A percentile compares a stretch with the other conserved stretches of the same genome.
Evolutionary conservation across 2,113 vertebrate species (phyloP).

Genomic region (Corythaeola cristata): DNA sequence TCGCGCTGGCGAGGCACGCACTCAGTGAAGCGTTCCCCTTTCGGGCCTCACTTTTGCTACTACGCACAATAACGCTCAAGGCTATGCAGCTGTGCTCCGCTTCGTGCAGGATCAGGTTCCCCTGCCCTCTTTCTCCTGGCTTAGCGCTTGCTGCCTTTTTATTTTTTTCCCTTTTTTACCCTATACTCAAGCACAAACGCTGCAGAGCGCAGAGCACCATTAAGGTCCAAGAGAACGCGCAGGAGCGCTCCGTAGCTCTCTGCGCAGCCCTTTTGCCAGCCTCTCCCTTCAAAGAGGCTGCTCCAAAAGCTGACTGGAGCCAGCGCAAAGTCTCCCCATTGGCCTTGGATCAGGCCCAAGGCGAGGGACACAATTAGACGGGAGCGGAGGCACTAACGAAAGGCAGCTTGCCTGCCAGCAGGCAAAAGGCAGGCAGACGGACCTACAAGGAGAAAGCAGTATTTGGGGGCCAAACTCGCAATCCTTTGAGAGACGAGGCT

Average conservation of each 20-base stretch:
- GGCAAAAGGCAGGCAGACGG: background rate
- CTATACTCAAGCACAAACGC: background rate
- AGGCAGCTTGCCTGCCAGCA: background rate
- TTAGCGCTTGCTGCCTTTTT: constrained; percentile 1
- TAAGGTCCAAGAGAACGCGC: background rate
- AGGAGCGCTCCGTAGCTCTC: background rate
- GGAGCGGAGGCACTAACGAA: background rate
- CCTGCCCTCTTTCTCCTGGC: constrained; percentile 56
- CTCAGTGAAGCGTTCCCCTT: constrained; percentile 33
- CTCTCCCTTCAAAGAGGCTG: background rate
- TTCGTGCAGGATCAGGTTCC: constrained; percentile 67
- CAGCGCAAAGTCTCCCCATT: background rate
- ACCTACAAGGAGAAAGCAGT: background rate
- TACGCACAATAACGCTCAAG: constrained; percentile 36
- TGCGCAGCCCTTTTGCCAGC: background rate
- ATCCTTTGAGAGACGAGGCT: background rate
- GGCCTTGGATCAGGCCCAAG: constrained; percentile 9
- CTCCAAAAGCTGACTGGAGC: background rate
- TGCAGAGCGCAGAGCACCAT: background rate
- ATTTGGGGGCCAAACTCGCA: background rate
- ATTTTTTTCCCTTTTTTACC: background rate
- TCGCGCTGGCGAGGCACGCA: constrained; percentile 3
- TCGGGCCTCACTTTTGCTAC: constrained; percentile 61
- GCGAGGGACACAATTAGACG: background rate
- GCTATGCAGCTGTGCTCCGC: constrained; percentile 65